Percentiles rank a stretch among this genome's conserved stretches.
phyloP scores from a whole-genome alignment of 2,113 vertebrate species.

The Pangasianodon gigas region DNA sequence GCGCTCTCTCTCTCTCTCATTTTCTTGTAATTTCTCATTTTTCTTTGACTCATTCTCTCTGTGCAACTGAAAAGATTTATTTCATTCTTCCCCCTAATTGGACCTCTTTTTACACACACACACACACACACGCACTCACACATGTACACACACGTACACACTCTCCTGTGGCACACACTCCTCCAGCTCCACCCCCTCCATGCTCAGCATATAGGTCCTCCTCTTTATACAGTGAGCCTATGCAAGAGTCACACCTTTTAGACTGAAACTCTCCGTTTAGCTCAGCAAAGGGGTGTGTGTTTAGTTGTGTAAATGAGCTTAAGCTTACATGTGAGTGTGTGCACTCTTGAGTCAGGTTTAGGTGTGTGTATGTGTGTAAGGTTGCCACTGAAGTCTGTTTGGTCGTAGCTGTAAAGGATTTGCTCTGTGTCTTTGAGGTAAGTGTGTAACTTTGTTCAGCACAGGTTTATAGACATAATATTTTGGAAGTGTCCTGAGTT shows the following conservation, averaged over 20 bases:
- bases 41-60: neutral
- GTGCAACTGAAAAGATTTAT: slow-evolving; percentile 49
- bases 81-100: slow-evolving; percentile 63
- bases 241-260: slow-evolving; percentile 72
- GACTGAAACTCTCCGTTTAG: slow-evolving; percentile 60
- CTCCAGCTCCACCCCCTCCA: slow-evolving; percentile 40
- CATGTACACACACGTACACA: neutral
- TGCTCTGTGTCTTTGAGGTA: slow-evolving; percentile 62
- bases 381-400: slow-evolving; percentile 35
- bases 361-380: slow-evolving; percentile 50
- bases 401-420: slow-evolving; percentile 38
- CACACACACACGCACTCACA: slow-evolving; percentile 35
- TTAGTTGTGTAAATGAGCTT: slow-evolving; percentile 55
- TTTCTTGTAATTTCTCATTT: neutral
- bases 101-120: slow-evolving; percentile 59
- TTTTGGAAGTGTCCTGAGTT: neutral
- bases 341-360: neutral
- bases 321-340: neutral
- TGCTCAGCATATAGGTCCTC: slow-evolving; percentile 35
- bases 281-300: slow-evolving; percentile 59
- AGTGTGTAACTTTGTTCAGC: slow-evolving; percentile 58
- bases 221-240: slow-evolving; percentile 65
- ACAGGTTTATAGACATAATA: neutral
- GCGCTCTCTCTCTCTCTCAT: neutral
- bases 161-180: slow-evolving; percentile 49